Base-by-base conservation (phyloP, 92 coral and sea anemone species). In the Blastomussa wellsi region DNA sequence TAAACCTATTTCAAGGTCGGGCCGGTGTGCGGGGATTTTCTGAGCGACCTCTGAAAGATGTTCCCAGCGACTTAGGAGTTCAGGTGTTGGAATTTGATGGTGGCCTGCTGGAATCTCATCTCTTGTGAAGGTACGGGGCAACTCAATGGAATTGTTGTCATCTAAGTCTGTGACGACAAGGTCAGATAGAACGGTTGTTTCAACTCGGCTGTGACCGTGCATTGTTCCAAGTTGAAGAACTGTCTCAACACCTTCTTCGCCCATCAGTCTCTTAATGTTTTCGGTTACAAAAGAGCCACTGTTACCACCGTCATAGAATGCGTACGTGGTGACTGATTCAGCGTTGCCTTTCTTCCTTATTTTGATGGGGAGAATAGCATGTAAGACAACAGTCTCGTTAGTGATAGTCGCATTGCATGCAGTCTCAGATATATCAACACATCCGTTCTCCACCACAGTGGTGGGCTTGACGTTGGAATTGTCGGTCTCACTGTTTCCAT, bases 251-350 rank as follows among this genome's bases (percentile, higher is more conserved):
- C 90, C 90, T 17, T 87, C 71, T 11, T 37, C 72, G n/a, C 79
- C 69, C 2, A 87, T 10, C 29, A 81, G 74, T 47, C 74, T 53
- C 48, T 57, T 81, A 35, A 90, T 86, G 41, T 35, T 83, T 76
- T 93, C 93, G 7, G 95, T 90, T 29, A 90, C 76, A 57, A 93
- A 90, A 62, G 85, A 81, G 69, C 92, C 93, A 36, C 90, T 83
- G 72, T 92, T 90, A 19, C 93, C 93, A 48, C 76, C 84, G 74
- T 93, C 93, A 29, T 92, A 90, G 41, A 92, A 88, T 0, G 95
- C 93, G 31, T 93, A 93, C 36, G 92, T 93, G 9, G 41, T 78
- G 29, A 87, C 89, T 20, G 68, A 16, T 12, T 38, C 38, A 32
- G 53, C 39, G 7, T 53, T 79, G 53, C 33, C 55, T 28, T 79